Evolutionary conservation across 2,888 invertebrate genomes (phyloP), one percentile per base, ranked within the genome.

Genomic region (Polymixis flavicincta): DNA sequence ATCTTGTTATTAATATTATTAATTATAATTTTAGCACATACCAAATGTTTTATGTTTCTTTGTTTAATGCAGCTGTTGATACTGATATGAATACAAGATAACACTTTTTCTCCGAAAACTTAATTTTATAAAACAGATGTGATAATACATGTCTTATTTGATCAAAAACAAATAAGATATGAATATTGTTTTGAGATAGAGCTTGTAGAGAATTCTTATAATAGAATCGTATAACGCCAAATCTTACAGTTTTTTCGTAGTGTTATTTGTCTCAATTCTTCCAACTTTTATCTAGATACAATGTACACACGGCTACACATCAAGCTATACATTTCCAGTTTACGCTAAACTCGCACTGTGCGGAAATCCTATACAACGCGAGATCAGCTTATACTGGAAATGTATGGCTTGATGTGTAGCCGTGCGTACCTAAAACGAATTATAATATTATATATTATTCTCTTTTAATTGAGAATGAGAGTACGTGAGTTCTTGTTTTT

Each of bases 1-100:
- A n/a, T 66, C 54, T 55, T 74, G 57, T 74, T 50, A 48, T 45
- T 45, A 63, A 66, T 82, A 63, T 74, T 50, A 61, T 63, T 45
- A 75, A 48, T 75, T 42, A n/a, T 45, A 50, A 59, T 22, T 78
- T 59, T 54, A 64, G 63, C n/a, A 50, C 52, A 45, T 19, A 60
- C 65, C 14, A 64, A 55, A 57, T 57, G 48, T 42, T 78, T 11
- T 3, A 42, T 25, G 17, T n/a, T 64, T 19, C 8, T 52, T 50
- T 45, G 4, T 78, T 42, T 37, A 72, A 61, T 61, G 37, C 65
- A 60, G n/a, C 14, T 50, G 17, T 52, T 50, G 17, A 54, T 80
- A 54, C 45, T 48, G 4, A 14, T 48, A 28, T 28, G 6, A 32
- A 54, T 48, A 59, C 0, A 42, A 45, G 42, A 42, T 68, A 28